These are phyloP conservation scores for Strix occidentalis DNA, from an alignment of 2,797 vertebrate genomes.

Conservation along the genomic window DNA sequence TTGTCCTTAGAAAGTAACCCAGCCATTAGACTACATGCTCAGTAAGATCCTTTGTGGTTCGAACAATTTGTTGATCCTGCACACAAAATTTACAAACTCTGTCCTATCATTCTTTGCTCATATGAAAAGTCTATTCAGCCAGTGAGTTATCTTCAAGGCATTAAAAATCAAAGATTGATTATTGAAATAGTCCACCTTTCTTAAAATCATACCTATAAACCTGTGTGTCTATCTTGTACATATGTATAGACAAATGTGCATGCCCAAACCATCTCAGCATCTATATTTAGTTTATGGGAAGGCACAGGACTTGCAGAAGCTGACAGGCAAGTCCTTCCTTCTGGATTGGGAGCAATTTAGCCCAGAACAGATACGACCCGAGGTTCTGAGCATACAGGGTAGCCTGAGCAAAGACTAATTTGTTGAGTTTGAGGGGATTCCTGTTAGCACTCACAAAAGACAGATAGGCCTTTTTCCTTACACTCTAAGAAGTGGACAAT, in stretches of 20 bases:
- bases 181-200: neutral
- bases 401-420: neutral
- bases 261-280: neutral
- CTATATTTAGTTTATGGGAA: neutral
- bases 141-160: neutral
- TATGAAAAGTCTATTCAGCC: neutral
- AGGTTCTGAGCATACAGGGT: neutral
- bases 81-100: neutral
- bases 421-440: neutral
- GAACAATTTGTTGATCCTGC: neutral
- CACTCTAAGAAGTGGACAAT: neutral
- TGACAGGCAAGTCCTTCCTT: neutral
- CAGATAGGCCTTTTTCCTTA: neutral
- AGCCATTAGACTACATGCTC: neutral
- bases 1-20: neutral
- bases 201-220: neutral
- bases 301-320: neutral
- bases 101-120: neutral
- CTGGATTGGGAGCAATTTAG: neutral
- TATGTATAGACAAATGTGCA: neutral
- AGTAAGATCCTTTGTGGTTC: neutral
- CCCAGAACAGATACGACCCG: neutral
- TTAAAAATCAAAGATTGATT: neutral
- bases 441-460: neutral
- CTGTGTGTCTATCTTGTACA: neutral